Evolutionary conservation across 2,797 vertebrate species (phyloP).

Genomic region (Xerus rutilus): DNA sequence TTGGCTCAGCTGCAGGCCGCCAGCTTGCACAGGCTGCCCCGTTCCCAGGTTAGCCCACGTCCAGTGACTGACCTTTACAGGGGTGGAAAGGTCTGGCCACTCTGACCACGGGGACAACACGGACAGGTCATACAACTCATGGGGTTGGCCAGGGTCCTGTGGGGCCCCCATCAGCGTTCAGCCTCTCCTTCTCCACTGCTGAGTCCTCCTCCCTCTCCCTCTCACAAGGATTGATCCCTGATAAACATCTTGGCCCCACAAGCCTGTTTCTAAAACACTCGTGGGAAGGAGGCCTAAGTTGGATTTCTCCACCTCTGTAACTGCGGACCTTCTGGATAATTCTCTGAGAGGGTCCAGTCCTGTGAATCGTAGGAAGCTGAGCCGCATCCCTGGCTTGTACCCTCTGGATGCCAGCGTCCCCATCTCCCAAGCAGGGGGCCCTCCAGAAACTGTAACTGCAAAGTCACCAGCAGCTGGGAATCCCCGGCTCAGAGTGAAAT

Average conservation of each 20-base stretch:
- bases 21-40: not conserved
- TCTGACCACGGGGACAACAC: not conserved
- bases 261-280: not conserved
- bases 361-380: not conserved
- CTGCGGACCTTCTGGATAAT: not conserved
- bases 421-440: not conserved
- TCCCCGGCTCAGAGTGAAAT: too few relatives aligned
- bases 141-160: not conserved
- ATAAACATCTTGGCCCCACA: too few relatives aligned
- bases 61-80: not conserved
- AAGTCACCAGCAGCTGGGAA: not conserved
- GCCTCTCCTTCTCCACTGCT: not conserved
- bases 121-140: not conserved
- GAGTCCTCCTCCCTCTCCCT: not conserved
- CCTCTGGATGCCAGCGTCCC: not conserved
- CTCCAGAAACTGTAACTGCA: not conserved
- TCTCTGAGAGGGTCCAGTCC: not conserved
- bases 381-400: not conserved
- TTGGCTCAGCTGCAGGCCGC: too few relatives aligned
- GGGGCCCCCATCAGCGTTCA: fast-evolving
- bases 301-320: not conserved
- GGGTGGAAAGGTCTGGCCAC: not conserved
- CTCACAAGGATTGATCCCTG: not conserved
- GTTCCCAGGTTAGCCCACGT: not conserved
- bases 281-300: not conserved